Conservation (phyloP, 2,113 vertebrate species). For the Numenius arquata region DNA sequence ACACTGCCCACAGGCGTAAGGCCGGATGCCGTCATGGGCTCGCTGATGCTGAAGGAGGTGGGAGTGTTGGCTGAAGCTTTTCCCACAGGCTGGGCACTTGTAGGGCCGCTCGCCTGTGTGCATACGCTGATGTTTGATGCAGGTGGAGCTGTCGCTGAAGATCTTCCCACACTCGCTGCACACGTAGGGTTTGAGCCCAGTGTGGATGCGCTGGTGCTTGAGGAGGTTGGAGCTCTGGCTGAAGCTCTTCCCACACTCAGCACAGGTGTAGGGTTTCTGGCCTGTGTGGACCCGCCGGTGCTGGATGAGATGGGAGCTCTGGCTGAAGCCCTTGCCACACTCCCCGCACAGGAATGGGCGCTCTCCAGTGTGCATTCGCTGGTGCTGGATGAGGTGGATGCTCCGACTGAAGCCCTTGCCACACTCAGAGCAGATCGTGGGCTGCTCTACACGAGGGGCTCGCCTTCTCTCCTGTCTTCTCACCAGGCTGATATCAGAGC, state of each 20-base stretch:
- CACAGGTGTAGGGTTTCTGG: constrained; percentile 30
- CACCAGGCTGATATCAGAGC: neutral
- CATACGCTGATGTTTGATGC: constrained; percentile 21
- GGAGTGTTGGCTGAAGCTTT: constrained; percentile 37
- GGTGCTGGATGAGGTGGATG: constrained; percentile 36
- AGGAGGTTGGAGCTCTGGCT: constrained; percentile 45
- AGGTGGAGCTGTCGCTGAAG: constrained; percentile 36
- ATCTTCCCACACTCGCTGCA: neutral
- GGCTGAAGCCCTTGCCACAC: constrained; percentile 33
- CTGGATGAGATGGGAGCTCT: constrained; percentile 32
- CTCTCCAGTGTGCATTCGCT: constrained; percentile 19
- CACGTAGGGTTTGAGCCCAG: neutral
- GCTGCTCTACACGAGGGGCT: neutral
- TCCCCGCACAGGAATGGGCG: neutral
- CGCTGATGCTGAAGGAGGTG: constrained; percentile 42
- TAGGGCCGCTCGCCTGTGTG: constrained; percentile 13
- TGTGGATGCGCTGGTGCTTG: constrained; percentile 29
- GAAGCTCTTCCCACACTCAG: constrained; percentile 31
- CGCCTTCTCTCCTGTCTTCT: neutral
- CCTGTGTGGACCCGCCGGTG: constrained; percentile 10
- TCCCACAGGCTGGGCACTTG: constrained; percentile 13
- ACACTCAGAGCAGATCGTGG: constrained; percentile 8
- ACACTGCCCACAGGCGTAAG: constrained; percentile 54
- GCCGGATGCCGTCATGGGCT: neutral
- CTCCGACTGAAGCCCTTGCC: constrained; percentile 38